phyloP scores from a whole-genome alignment of 1,140 invertebrate genomes.

The Saccostrea echinata region DNA sequence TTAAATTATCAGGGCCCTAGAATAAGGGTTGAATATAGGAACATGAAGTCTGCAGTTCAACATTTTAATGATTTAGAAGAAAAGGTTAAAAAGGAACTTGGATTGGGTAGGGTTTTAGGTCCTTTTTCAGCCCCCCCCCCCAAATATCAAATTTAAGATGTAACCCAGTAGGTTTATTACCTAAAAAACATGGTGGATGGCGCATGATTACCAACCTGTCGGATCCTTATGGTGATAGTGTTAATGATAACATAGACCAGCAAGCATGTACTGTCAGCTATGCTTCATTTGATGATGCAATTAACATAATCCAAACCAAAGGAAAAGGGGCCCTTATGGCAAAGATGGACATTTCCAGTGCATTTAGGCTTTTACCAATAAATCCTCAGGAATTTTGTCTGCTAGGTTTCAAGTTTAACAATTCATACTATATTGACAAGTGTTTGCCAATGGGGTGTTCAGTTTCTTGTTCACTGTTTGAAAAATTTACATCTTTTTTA shows the following conservation, averaged over 20 bases:
- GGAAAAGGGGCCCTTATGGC: constrained; percentile 16
- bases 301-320: constrained; percentile 30
- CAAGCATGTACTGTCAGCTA: no score
- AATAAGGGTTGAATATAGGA: no score
- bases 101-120: neutral
- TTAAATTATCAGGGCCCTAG: no score
- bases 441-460: constrained; percentile 43
- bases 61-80: neutral
- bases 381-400: constrained; percentile 19
- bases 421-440: neutral
- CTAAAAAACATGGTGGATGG: no score
- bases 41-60: neutral
- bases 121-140: constrained; percentile 2
- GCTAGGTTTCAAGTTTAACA: constrained; percentile 2
- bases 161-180: no score
- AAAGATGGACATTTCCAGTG: neutral
- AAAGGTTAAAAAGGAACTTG: neutral
- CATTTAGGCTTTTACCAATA: constrained; percentile 39
- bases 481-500: constrained; percentile 31
- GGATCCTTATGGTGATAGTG: no score
- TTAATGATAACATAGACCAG: no score
- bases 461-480: constrained; percentile 36
- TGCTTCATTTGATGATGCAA: constrained; percentile 33
- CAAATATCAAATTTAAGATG: constrained; percentile 40
- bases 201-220: no score